Conservation (phyloP, 2,797 vertebrate species). For the Rhinophrynus dorsalis region DNA sequence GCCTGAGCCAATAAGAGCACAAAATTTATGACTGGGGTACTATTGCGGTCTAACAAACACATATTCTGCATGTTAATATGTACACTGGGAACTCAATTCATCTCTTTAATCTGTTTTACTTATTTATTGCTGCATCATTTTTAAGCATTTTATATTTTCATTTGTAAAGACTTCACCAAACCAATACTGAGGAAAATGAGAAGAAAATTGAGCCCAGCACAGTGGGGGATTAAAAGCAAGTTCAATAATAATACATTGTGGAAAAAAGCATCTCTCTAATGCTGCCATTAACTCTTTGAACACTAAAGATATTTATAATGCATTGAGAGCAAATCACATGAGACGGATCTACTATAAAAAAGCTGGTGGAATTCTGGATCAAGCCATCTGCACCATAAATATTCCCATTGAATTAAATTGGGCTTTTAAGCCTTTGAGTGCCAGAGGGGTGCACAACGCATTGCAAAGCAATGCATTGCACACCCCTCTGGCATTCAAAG, state of each 20-base stretch:
- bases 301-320: no score
- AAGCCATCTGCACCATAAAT: no score
- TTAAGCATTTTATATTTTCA: slow-evolving; percentile 5
- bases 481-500: no score
- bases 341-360: no score
- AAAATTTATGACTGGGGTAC: slow-evolving; percentile 1
- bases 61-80: neutral
- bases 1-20: neutral
- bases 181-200: neutral
- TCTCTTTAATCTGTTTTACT: neutral
- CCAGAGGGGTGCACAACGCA: no score
- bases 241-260: neutral
- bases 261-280: no score
- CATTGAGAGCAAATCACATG: no score
- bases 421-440: no score
- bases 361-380: no score
- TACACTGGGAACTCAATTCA: neutral
- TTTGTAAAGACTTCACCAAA: neutral
- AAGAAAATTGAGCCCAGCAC: neutral
- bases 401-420: no score
- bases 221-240: neutral
- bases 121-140: neutral
- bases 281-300: no score
- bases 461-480: no score
- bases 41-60: neutral